Base-by-base conservation (phyloP, 2,888 invertebrate species). In the Anticlea derivata region DNA sequence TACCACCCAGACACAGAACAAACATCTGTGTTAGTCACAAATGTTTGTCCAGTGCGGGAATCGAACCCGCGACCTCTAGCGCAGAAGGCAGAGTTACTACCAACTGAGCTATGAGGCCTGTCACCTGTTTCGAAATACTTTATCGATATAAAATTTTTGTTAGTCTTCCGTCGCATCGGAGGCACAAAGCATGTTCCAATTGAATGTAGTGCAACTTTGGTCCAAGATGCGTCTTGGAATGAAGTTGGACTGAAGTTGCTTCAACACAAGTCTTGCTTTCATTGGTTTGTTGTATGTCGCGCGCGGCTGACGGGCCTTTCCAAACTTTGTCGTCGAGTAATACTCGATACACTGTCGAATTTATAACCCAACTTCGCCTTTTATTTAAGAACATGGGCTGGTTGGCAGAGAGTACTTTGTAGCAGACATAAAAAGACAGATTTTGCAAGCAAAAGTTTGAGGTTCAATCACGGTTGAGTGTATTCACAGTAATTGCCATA, bases 281-380 rank as follows among this genome's bases (percentile, higher is more conserved):
- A 77, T 80, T 78, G 75, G 78, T 75, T 73, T 76, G 75, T 78
- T 73, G 77, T 73, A 74, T 67, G 70, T 68, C 64, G n/a, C n/a
- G n/a, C n/a, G 64, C 58, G 65, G 56, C 73, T 70, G 77, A 73
- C 73, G 70, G 70, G 71, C 69, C 70, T 73, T 71, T 68, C 61
- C 61, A 73, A 83, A 82, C 75, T 83, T 81, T 49, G 49, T 56
- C 72, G 61, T 68, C 53, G 60, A 35, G 41, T 26, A 63, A 65
- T 63, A 55, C 64, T 65, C 65, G 58, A 72, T 75, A 68, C 64
- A 62, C 65, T 70, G 63, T 68, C 58, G 52, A 64, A 66, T 65
- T 66, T 66, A 61, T 65, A 55, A 46, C 52, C 40, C 33, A 58
- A 61, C 48, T 55, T 51, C 44, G 52, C 38, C 51, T 58, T 58